phyloP scores from a whole-genome alignment of 2,888 invertebrate species.

The Philaethria dido region DNA sequence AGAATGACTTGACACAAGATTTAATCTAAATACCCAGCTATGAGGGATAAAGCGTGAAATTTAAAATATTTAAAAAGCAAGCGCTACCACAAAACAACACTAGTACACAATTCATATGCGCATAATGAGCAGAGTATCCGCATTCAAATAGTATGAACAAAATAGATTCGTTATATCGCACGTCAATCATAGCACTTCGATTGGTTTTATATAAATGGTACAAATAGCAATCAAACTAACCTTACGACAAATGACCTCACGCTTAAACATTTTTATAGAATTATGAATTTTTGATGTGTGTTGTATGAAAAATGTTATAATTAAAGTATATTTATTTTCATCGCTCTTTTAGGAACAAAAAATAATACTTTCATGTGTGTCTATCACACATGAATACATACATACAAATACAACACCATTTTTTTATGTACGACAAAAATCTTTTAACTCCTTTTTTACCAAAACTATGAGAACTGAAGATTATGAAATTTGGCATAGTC shows the following conservation, averaged over 20 bases:
- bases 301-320: background rate
- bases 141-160: constrained; percentile 61
- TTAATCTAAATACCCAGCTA: too few species aligned
- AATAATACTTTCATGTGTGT: too few species aligned
- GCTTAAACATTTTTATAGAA: constrained; percentile 50
- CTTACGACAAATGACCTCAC: constrained; percentile 63
- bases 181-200: constrained; percentile 76
- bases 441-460: too few species aligned
- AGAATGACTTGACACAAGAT: too few species aligned
- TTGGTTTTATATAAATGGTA: constrained; percentile 78
- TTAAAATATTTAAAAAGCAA: background rate
- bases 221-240: constrained; percentile 79
- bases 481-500: too few species aligned
- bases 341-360: too few species aligned
- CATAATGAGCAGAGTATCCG: constrained; percentile 43
- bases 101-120: background rate
- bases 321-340: too few species aligned
- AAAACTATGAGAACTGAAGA: too few species aligned
- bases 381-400: too few species aligned
- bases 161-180: constrained; percentile 74
- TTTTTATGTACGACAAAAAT: too few species aligned
- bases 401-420: too few species aligned
- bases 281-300: constrained; percentile 36
- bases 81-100: background rate
- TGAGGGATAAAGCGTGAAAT: too few species aligned